Evolutionary conservation across 2,888 invertebrate genomes (phyloP), one percentile per base, ranked within the genome.

Genomic region (Deilephila elpenor): DNA sequence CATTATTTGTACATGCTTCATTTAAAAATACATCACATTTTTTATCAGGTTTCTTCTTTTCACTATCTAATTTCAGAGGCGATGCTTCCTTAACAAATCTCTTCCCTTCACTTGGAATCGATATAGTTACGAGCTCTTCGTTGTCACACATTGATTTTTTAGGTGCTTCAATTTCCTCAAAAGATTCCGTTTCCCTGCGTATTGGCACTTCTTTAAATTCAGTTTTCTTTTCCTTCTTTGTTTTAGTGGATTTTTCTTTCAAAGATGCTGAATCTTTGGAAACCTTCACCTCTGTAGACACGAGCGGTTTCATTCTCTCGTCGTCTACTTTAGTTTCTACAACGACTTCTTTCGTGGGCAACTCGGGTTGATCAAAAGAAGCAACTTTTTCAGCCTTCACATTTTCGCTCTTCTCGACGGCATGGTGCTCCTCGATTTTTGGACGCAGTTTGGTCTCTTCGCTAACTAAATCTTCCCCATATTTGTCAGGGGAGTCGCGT

Each of bases 61-160:
- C 75, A 51, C 64, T 32, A 71, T 80, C 79, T 74, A 62, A 8
- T 71, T 78, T 77, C 70, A 75, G 62, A 60, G 75, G 67, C 60
- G 51, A 73, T 8, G 70, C 34, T 56, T 73, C 62, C 71, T 73
- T 73, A 11, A 59, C 51, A 67, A 25, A 71, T 8, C 53, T 25
- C 19, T 67, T 67, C 25, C 19, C 29, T 59, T 59, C 64, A 20
- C 20, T 67, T 59, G 37, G 59, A n/a, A 67, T 7, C 11, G 59
- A 25, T 25, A 44, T 64, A 19, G 56, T 59, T 44, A 25, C 37
- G 4, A 59, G 56, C 25, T 20, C 51, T 17, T 67, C 72, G 17
- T 11, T 73, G 17, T 67, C 64, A 59, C 19, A 32, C 19, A n/a
- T 25, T 11, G 37, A 44, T 37, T 59, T 73, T 56, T 67, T 59